These are phyloP conservation scores for Pempheris klunzingeri DNA, from an alignment of 2,797 vertebrate genomes.

Conservation along the genomic window DNA sequence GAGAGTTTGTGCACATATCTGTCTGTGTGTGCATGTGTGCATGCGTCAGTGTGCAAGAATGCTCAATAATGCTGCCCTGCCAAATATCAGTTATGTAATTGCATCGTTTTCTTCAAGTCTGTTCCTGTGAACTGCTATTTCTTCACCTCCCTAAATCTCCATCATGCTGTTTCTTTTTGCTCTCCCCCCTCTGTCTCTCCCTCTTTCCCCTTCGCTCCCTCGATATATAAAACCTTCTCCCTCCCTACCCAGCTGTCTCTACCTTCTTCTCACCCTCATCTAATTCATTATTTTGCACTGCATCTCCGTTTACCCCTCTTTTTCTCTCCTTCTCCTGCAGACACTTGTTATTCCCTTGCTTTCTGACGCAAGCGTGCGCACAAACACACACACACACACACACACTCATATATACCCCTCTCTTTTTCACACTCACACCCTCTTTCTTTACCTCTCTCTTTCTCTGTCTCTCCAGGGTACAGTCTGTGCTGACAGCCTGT, in stretches of 20 bases:
- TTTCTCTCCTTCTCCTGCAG: slow-evolving; percentile 23
- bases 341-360: slow-evolving; percentile 51
- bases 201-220: slow-evolving; percentile 23
- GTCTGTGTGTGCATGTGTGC: slow-evolving; percentile 16
- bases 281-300: slow-evolving; percentile 40
- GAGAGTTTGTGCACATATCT: slow-evolving; percentile 15
- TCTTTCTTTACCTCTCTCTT: slow-evolving; percentile 13
- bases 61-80: slow-evolving; percentile 60
- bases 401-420: neutral
- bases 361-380: slow-evolving; percentile 53
- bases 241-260: slow-evolving; percentile 10
- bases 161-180: slow-evolving; percentile 28
- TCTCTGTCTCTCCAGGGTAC: slow-evolving; percentile 61
- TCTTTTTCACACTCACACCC: slow-evolving; percentile 41
- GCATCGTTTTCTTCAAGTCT: slow-evolving; percentile 71
- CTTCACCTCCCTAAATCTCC: slow-evolving; percentile 62
- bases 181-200: neutral
- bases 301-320: slow-evolving; percentile 15
- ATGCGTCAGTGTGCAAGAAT: slow-evolving; percentile 56
- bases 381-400: neutral
- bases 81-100: slow-evolving; percentile 81
- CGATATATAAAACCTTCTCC: slow-evolving; percentile 33
- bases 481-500: slow-evolving; percentile 75
- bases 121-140: slow-evolving; percentile 78
- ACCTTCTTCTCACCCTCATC: slow-evolving; percentile 28